Evolutionary conservation across 2,113 vertebrate genomes (phyloP).

Genomic region (Balaenoptera acutorostrata): DNA sequence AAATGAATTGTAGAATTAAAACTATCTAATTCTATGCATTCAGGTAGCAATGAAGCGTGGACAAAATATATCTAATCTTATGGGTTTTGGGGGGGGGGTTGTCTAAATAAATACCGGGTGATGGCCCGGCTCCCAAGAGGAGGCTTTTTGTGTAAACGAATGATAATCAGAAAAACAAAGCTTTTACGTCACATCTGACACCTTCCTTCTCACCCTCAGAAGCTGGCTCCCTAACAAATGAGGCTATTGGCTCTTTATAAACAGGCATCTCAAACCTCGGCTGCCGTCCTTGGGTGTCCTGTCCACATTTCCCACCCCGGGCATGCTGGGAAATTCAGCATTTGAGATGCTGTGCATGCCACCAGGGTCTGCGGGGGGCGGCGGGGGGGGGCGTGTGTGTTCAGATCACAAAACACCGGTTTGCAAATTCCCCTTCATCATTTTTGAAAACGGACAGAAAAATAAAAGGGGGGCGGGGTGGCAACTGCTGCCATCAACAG

Average conservation of each 20-base stretch:
- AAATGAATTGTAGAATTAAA: too few relatives aligned
- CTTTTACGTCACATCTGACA: fast-evolving
- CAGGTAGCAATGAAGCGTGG: too few relatives aligned
- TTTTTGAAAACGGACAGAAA: background rate
- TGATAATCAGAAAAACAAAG: too few relatives aligned
- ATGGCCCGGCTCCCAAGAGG: fast-evolving
- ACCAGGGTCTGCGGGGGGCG: too few relatives aligned
- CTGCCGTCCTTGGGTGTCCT: fast-evolving
- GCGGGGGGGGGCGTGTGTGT: fast-evolving
- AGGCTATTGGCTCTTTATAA: background rate
- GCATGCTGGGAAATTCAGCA: background rate
- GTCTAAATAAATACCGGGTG: fast-evolving
- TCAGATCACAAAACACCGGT: background rate
- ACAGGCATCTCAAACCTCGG: background rate
- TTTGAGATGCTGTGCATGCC: background rate
- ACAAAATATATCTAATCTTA: too few relatives aligned
- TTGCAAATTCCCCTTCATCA: background rate
- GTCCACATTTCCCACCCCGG: fast-evolving
- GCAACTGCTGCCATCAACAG: fast-evolving
- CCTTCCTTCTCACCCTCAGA: background rate
- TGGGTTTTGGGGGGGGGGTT: too few relatives aligned
- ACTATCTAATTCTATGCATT: too few relatives aligned
- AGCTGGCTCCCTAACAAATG: background rate
- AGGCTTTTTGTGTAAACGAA: too few relatives aligned
- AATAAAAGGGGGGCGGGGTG: background rate